These are phyloP conservation scores for Halcyon senegalensis DNA, from an alignment of 2,113 vertebrate species.

Conservation along the genomic window DNA sequence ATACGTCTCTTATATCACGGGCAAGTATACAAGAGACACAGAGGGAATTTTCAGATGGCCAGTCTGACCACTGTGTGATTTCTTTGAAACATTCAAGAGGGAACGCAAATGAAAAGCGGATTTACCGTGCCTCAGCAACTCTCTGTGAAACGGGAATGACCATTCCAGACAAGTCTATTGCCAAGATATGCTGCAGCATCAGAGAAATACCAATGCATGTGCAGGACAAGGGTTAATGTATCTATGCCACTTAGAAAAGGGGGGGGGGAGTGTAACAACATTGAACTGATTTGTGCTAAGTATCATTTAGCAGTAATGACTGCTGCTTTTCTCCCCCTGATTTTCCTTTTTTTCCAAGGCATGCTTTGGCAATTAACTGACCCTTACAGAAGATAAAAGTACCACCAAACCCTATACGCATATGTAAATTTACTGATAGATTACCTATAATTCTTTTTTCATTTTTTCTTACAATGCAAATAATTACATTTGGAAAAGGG, in stretches of 20 bases:
- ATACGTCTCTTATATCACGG: rapidly evolving
- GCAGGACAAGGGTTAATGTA: background rate
- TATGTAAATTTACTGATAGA: background rate
- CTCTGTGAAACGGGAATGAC: background rate
- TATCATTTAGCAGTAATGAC: background rate
- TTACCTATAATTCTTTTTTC: background rate
- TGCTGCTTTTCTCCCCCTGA: background rate
- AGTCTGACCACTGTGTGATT: background rate
- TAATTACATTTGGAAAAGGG: background rate
- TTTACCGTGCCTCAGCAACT: background rate
- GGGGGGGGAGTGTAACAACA: rapidly evolving
- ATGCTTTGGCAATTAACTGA: background rate
- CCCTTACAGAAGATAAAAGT: background rate
- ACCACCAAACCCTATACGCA: background rate
- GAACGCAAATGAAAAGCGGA: background rate
- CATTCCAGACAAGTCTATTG: background rate
- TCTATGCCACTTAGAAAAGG: background rate
- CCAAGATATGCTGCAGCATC: rapidly evolving
- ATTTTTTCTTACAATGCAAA: background rate
- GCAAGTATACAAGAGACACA: background rate
- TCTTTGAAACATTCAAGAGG: background rate
- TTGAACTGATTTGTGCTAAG: background rate
- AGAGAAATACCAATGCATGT: background rate
- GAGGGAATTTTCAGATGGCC: background rate
- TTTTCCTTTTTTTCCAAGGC: background rate